Evolutionary conservation across 2,888 invertebrate species (phyloP), one percentile per base, ranked within the genome.

Genomic region (Trachelus iudaicus): DNA sequence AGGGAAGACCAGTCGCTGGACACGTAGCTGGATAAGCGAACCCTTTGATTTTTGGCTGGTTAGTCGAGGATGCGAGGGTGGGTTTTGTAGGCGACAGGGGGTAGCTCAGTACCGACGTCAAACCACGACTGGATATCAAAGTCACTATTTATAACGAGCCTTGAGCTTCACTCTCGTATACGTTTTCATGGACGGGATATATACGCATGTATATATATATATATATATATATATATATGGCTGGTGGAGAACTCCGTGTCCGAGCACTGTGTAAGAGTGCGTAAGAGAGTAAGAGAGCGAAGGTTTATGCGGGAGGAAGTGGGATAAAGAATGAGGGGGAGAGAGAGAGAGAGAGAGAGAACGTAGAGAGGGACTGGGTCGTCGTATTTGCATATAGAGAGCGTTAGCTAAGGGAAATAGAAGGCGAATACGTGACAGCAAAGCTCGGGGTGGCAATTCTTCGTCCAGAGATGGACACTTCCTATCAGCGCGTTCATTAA

Each of bases 341-440:
- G 4, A 3, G 12, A 35, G 35, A 12, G 11, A 34, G 35, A 35
- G 35, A 35, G 12, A 35, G 12, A 12, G 74, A 77, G 74, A 73
- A 31, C 30, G 75, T 12, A 3, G 30, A 56, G 68, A 75, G 69
- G 73, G 77, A 69, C 75, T 75, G 76, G 74, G 74, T 74, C 77
- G 78, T 77, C 40, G 76, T 89, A 91, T 91, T 91, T 91, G 91
- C 91, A 91, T 91, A 91, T 91, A 91, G 90, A 91, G 90, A 90
- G 91, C 87, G 89, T 90, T 87, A 89, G 89, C 89, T 89, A 89
- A 90, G 90, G 91, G 91, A 91, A 91, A 91, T 91, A 90, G 91
- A 90, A 91, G 90, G 87, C 87, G 87, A 87, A 87, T 90, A 91
- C 90, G 91, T 91, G 91, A 91, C 90, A 86, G 87, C 84, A 84